Percentiles rank a stretch among this genome's conserved stretches.
Evolutionary conservation across 2,797 vertebrate genomes (phyloP).

Genomic region (Gymnothorax reevesii): DNA sequence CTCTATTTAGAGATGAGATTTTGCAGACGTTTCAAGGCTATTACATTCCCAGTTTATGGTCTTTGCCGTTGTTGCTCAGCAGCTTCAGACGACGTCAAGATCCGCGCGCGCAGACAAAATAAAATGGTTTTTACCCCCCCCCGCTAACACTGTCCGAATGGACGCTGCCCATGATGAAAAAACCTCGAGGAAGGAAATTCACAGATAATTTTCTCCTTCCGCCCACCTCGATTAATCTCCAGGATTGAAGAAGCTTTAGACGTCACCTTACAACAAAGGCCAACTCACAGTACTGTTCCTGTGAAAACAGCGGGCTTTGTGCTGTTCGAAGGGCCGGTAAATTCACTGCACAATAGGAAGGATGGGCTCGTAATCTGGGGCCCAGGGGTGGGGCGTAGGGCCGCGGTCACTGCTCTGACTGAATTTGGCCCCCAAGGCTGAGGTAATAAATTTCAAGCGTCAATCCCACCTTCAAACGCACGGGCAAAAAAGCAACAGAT

Average conservation of each 20-base stretch:
- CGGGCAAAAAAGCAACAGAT: too few species aligned
- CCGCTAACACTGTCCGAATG: neutral
- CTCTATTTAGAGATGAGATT: neutral
- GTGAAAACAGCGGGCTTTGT: neutral
- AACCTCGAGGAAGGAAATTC: neutral
- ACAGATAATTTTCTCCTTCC: neutral
- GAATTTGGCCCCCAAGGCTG: neutral
- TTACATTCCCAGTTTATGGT: neutral
- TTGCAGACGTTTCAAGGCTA: neutral
- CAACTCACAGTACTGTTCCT: neutral
- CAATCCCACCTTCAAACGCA: neutral
- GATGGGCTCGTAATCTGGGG: neutral
- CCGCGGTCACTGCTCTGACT: neutral
- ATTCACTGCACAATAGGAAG: neutral
- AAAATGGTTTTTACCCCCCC: neutral
- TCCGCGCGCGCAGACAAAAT: neutral
- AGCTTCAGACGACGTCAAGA: neutral
- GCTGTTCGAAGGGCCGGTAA: neutral
- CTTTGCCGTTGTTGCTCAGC: neutral
- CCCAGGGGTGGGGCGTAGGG: neutral
- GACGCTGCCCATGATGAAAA: neutral
- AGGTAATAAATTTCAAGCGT: neutral
- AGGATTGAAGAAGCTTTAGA: neutral
- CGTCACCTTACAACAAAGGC: neutral
- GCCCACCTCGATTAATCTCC: neutral